phyloP scores from a whole-genome alignment of 2,797 vertebrate genomes.

The Nothura maculosa region DNA sequence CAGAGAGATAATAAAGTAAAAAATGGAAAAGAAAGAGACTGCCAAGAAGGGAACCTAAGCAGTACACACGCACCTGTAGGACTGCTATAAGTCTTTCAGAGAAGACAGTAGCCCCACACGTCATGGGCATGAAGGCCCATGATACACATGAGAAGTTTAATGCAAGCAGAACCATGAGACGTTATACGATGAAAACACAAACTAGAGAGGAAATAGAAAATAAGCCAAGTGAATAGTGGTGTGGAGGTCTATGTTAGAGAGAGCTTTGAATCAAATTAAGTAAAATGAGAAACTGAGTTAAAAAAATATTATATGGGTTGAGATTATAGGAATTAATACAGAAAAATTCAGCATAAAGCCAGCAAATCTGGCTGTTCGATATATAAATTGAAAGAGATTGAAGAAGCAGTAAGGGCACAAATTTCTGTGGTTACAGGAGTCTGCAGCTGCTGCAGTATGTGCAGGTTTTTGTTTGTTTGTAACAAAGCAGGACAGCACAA shows the following conservation, averaged over 20 bases:
- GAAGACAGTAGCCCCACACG: neutral
- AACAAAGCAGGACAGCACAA: rapidly evolving
- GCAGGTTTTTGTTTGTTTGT: too few species aligned
- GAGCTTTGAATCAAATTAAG: neutral
- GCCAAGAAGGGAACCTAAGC: too few species aligned
- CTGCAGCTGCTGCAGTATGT: neutral
- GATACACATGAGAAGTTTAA: neutral
- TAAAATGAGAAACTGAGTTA: neutral
- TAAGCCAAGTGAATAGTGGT: neutral
- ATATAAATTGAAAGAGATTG: neutral
- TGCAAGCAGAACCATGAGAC: neutral
- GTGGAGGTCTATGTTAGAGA: neutral
- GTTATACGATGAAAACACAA: neutral
- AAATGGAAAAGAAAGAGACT: too few species aligned
- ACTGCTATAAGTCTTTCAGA: neutral
- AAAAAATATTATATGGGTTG: neutral
- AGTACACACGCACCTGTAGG: too few species aligned
- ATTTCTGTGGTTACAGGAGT: neutral
- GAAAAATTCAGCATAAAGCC: neutral
- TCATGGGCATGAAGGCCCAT: neutral
- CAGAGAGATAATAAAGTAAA: too few species aligned
- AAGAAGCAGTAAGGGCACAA: neutral
- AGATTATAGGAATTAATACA: neutral
- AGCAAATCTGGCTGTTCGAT: neutral
- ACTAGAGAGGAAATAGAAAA: neutral